Evolutionary conservation across 1,140 invertebrate genomes (phyloP), one percentile per base, ranked within the genome.

Genomic region (Cydia amplana): DNA sequence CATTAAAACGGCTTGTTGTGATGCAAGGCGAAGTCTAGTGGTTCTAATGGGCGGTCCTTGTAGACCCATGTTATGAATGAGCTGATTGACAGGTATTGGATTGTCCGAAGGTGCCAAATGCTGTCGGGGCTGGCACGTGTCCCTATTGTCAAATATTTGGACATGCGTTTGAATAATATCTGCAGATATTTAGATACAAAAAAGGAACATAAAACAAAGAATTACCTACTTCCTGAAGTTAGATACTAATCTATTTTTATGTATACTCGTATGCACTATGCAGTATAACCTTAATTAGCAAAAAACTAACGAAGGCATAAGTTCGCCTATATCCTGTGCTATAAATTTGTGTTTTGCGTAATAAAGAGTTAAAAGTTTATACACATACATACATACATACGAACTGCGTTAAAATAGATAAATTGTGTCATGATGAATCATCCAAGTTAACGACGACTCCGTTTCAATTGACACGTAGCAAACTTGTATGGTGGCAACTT

Each of bases 11-110:
- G 73, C 65, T 79, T 72, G 77, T 83, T 82, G 83, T 80, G 86
- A 85, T 85, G 76, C 75, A 81, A 83, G 80, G 77, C 72, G 72
- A 82, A 80, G 79, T 76, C 78, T 82, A 83, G 76, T 82, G 79
- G 74, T 77, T 74, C 46, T 75, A 77, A 81, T 83, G 82, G 85
- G 83, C 83, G 83, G 84, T 82, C 79, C 79, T 75, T 78, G 77
- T 79, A 75, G 73, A 75, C 80, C 77, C 75, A 74, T 70, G 78
- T 82, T 85, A 85, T 88, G 85, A 86, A 86, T 85, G 83, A 76
- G 77, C 46, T 64, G 70, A 76, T 78, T 83, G 83, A 84, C 81
- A 84, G 78, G 77, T 76, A 80, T 82, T 82, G 72, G 46, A 16
- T 73, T 73, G 72, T 12, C 25, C 82, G 75, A 74, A 78, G 77